A percentile compares a stretch with the other conserved stretches of the same genome.
Evolutionary conservation across 2,888 invertebrate species (phyloP).

Genomic region (Pemphredon lugubris): DNA sequence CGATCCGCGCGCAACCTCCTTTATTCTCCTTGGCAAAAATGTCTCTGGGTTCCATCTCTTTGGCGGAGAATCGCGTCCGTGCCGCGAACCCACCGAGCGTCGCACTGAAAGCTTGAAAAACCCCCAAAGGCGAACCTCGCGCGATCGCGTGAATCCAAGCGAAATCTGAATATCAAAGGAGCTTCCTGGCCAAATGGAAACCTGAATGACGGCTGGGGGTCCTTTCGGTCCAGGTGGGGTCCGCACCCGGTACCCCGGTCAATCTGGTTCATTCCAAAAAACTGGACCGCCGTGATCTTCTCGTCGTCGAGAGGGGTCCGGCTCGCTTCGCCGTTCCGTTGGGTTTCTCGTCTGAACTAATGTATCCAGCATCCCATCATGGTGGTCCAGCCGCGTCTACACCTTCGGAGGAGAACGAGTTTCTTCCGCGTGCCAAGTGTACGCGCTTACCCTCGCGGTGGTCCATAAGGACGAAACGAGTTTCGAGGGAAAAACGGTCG

Average conservation of each 20-base stretch:
- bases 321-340: not conserved
- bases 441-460: slow-evolving; percentile 50
- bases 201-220: slow-evolving; percentile 79
- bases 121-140: slow-evolving; percentile 50
- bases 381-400: slow-evolving; percentile 49
- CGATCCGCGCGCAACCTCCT: not conserved
- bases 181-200: slow-evolving; percentile 63
- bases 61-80: slow-evolving; percentile 42
- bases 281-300: slow-evolving; percentile 69
- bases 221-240: slow-evolving; percentile 79
- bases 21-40: slow-evolving; percentile 23
- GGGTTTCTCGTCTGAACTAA: slow-evolving; percentile 33
- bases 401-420: slow-evolving; percentile 49
- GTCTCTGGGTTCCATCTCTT: slow-evolving; percentile 46
- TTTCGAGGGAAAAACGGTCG: slow-evolving; percentile 37
- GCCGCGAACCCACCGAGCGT: slow-evolving; percentile 30
- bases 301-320: slow-evolving; percentile 27
- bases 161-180: slow-evolving; percentile 75
- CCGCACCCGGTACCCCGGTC: slow-evolving; percentile 79
- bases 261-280: slow-evolving; percentile 72
- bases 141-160: slow-evolving; percentile 55
- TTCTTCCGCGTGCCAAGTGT: slow-evolving; percentile 20
- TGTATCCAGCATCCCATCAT: slow-evolving; percentile 62
- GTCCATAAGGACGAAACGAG: slow-evolving; percentile 50
- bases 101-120: slow-evolving; percentile 46